Evolutionary conservation across 2,113 vertebrate genomes (phyloP), one percentile per base, ranked within the genome.

Genomic region (Dipodomys ordii): DNA sequence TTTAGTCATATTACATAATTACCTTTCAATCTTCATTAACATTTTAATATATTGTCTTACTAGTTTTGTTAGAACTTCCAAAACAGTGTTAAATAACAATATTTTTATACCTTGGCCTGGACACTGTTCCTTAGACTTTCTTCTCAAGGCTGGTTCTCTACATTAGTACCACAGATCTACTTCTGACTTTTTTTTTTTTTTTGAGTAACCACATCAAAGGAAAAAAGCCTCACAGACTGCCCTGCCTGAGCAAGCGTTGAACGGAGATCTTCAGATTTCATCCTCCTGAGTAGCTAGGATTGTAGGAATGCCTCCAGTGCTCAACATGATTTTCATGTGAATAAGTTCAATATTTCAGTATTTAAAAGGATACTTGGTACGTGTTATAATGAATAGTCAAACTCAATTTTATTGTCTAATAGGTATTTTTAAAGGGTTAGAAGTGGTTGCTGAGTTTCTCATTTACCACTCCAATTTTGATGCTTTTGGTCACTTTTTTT

Each of bases 381-480:
- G 67, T 91, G 3, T 73, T 18, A 27, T 78, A 65, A 46, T 78
- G n/a, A 82, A 35, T 67, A 73, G 20, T 73, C n/a, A 93, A 88
- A 88, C 68, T 73, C 32, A 85, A 16, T 81, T 92, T 77, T 78
- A 28, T 71, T 95, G 85, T 77, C n/a, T 46, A n/a, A 79, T 35
- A 64, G 13, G 19, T 16, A 71, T 74, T 85, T 65, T 32, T 18
- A 73, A 28, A 9, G 20, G 25, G 25, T 74, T 77, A 88, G 49
- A 64, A 88, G 35, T 87, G 6, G 13, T 60, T 90, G 60, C 11
- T 74, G 23, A 67, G 69, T 13, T 25, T 77, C 44, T 88, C 64
- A 67, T 82, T 69, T 89, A 23, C 6, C 27, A 69, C 46, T 85
- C 57, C n/a, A 74, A 22, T 87, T 46, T 65, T 1, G 16, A 30